phyloP scores from a whole-genome alignment of 2,888 invertebrate species.

The Troides helena region DNA sequence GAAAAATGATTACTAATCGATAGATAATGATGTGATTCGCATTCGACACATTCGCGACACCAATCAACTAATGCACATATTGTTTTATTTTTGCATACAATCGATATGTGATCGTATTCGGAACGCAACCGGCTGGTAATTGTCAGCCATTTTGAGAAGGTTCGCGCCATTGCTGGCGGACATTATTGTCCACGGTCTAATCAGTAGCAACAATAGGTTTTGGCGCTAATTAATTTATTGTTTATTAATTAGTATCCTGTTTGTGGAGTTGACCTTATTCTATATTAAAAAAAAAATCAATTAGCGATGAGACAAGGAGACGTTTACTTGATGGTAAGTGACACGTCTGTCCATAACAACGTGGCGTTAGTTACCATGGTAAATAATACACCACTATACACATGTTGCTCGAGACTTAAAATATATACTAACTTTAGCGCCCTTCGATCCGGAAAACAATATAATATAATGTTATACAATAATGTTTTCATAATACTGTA shows the following conservation, averaged over 20 bases:
- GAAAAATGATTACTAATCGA: conserved; percentile 36
- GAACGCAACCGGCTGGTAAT: conserved; percentile 55
- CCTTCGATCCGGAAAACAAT: too few species aligned
- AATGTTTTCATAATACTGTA: too few species aligned
- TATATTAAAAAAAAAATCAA: not conserved
- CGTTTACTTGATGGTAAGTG: too few species aligned
- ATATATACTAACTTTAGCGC: too few species aligned
- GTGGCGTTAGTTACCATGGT: too few species aligned
- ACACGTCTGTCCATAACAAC: too few species aligned
- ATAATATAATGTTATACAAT: too few species aligned
- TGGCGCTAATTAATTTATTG: conserved; percentile 55
- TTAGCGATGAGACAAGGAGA: too few species aligned
- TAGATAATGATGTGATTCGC: conserved; percentile 38
- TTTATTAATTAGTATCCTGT: conserved; percentile 39
- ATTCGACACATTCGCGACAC: conserved; percentile 38
- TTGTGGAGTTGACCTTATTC: conserved; percentile 22
- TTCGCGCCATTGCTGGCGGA: conserved; percentile 50
- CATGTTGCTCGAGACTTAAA: too few species aligned
- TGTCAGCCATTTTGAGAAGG: conserved; percentile 62
- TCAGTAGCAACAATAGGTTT: conserved; percentile 54
- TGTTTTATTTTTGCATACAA: conserved; percentile 59
- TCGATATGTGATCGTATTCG: conserved; percentile 46
- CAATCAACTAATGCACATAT: conserved; percentile 44
- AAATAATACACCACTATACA: too few species aligned
- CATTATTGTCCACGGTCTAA: conserved; percentile 51